Base-by-base conservation (phyloP, 2,797 vertebrate species). In the Pagetopsis macropterus region DNA sequence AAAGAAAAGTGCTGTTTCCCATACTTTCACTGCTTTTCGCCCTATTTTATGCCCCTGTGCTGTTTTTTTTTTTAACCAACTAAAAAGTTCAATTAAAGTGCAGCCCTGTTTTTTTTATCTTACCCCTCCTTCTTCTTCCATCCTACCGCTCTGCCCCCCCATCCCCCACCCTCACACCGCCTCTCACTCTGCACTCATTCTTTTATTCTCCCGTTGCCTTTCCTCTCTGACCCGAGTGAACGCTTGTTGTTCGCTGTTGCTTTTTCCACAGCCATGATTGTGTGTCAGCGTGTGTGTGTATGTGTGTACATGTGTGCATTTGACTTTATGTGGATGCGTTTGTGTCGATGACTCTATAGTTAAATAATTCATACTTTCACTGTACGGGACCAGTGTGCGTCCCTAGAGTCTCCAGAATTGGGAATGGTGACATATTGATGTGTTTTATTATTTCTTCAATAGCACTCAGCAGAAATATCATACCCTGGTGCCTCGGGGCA, bases 181-280 rank as follows among this genome's bases (percentile, higher is more conserved):
- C 81, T 84, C 87, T 94, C 94, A 93, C 93, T 94, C 93, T 51
- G 72, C 93, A 87, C 92, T 94, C 87, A 92, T 94, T 94, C 91
- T 94, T 92, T 91, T 76, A 89, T 89, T 82, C 84, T 78, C 76
- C 62, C 59, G 3, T 56, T 75, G 84, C 83, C 64, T 89, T 94
- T 94, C 89, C 90, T 91, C 85, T 78, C 74, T 64, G 70, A 83
- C 82, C 75, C 55, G 33, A 80, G 76, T 84, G 75, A 83, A 75
- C 57, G 80, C 90, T 91, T 91, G 91, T 91, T 91, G 80, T 83
- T 49, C 27, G 37, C 59, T 46, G 79, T 75, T 78, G 66, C 70
- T 76, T 89, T 87, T 89, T 85, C 78, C 80, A 81, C 79, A 46
- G 13, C 8, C 2, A 2, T 51, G 52, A 66, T 54, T 60, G 50